These are phyloP conservation scores for Euplagia quadripunctaria DNA, from an alignment of 2,888 invertebrate species.

Conservation along the genomic window DNA sequence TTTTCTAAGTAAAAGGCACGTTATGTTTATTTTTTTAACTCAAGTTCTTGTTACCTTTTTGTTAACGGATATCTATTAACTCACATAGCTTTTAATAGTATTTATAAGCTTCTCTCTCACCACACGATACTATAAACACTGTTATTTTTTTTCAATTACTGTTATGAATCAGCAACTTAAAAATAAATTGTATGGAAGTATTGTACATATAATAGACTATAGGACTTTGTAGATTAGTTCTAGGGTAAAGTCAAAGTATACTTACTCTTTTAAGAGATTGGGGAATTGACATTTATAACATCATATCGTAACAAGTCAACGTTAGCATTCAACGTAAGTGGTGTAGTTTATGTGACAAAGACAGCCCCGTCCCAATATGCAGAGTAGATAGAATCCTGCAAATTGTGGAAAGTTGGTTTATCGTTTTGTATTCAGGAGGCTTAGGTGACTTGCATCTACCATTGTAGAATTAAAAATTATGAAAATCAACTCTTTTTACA, in stretches of 20 bases:
- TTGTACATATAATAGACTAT: not conserved
- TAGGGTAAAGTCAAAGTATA: too few relatives aligned
- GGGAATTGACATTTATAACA: too few relatives aligned
- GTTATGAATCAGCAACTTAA: not conserved
- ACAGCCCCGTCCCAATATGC: too few relatives aligned
- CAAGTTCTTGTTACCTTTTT: not conserved
- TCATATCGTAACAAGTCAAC: not conserved
- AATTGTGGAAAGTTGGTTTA: too few relatives aligned
- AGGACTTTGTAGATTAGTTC: not conserved
- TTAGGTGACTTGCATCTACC: not conserved
- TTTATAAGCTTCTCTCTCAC: not conserved
- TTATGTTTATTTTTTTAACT: not conserved
- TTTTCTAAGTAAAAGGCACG: conserved; percentile 1
- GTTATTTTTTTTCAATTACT: not conserved
- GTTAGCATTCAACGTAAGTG: too few relatives aligned
- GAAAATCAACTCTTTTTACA: not conserved
- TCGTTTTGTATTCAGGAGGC: too few relatives aligned
- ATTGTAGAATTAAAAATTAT: not conserved
- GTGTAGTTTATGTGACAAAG: too few relatives aligned
- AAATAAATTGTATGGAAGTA: not conserved
- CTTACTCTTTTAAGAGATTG: too few relatives aligned
- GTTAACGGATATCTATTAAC: conserved; percentile 7
- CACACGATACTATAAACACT: not conserved
- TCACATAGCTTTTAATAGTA: not conserved
- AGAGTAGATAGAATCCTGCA: too few relatives aligned